Base-by-base conservation (phyloP, 2,113 vertebrate species). In the Chauna torquata region DNA sequence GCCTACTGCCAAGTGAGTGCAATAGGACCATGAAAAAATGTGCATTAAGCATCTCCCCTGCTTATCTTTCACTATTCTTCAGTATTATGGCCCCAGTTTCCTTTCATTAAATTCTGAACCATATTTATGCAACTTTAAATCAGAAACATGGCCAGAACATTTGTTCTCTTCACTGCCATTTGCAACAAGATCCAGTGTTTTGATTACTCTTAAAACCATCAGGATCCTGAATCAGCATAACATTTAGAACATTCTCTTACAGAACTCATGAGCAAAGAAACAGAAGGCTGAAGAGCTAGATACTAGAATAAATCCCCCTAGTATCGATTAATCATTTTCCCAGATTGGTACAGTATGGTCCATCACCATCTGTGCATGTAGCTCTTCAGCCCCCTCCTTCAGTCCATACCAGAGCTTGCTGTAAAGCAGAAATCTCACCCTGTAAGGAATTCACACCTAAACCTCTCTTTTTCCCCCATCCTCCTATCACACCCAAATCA, bases 261-360 rank as follows among this genome's bases (percentile, higher is more conserved):
- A 90, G 94, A 95, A 82, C 57, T 91, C 77, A 49, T 19, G 14
- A 95, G 54, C 30, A 92, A 64, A 85, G 71, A 94, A 94, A 88
- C 96, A 97, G 91, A 97, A 96, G 87, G 96, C 78, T 77, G 57
- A 91, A 85, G 74, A 93, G 82, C 30, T 74, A 36, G 91, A 68
- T 71, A 62, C 52, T 79, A 82, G 93, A 88, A 88, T 77, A 97
- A 90, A 93, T 86, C 68, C 49, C 85, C 77, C 75, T 61, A 69
- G 66, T 92, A 96, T 82, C 70, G 94, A 97, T 96, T 97, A 96
- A 96, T 96, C 90, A 96, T 94, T 66, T 94, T 96, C 82, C 70
- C 85, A 77, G 66, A n/a, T 81, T 85, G 87, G 96, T 96, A 97
- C 94, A 94, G 87, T 47, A 62, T 0, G 28, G 82, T 80, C 96